Base-by-base conservation (phyloP, 2,888 invertebrate species). In the Syritta pipiens region DNA sequence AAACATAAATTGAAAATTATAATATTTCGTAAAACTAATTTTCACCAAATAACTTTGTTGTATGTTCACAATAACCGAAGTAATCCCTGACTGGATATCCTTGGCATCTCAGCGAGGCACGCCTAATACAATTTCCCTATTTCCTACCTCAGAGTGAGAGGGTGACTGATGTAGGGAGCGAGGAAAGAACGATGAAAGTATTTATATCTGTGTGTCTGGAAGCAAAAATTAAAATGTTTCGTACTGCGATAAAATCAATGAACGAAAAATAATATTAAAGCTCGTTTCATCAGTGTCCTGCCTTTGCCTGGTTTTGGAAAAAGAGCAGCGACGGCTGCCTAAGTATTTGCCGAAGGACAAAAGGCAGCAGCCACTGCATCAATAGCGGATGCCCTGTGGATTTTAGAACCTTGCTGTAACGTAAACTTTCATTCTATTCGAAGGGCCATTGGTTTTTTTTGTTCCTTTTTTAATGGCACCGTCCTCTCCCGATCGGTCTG, bases 371-470 rank as follows among this genome's bases (percentile, higher is more conserved):
- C n/a, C 19, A 28, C 37, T 46, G 53, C 35, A 28, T 44, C 35
- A 42, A 37, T 22, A 20, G 32, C n/a, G n/a, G 22, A 62, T 44
- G 22, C 44, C 44, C 63, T 76, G 24, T 53, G 46, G 46, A 59
- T 53, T 65, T 59, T 24, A 65, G 28, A 59, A 57, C 35, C 37
- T 28, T 28, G 24, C 44, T 35, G 12, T 2, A 49, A 42, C 2
- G 14, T 3, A 68, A 69, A 76, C 32, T 57, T 63, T 46, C 24
- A 49, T 59, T 37, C 44, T n/a, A 35, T 46, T 55, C 20, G 26
- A 46, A 20, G 57, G 42, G 30, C 22, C 1, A n/a, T 28, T 35
- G 3, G 12, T 20, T 57, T 9, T 7, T 12, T 17, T 14, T 48
- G 24, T 14, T 14, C 9, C 9, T 6, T 3, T 26, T 12, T 14